Base-by-base conservation (phyloP, 2,797 vertebrate genomes). In the Clarias laeviceps region DNA sequence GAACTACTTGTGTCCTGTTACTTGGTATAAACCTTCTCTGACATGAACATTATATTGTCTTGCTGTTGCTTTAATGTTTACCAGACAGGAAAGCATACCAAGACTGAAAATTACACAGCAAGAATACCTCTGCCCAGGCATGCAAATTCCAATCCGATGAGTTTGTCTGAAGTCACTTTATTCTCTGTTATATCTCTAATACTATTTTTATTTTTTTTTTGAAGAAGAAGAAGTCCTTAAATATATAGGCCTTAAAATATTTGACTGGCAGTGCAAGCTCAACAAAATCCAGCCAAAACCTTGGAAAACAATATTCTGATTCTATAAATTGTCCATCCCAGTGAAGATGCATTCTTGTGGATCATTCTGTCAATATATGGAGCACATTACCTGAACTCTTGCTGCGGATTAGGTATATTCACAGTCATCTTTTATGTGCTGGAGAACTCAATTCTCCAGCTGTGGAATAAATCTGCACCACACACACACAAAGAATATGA, bases 331-430 rank as follows among this genome's bases (percentile, higher is more conserved):
- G 29, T 61, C 14, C 80, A 86, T 89, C 89, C 80, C 86, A 88
- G 62, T 76, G 78, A 80, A 72, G 79, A 88, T 85, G 85, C 90
- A 91, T 92, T 93, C 89, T 91, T 92, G 84, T 88, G 87, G 86
- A 85, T 87, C 89, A 84, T 91, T 91, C 83, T 90, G 88, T 74
- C 93, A 94, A 91, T 94, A 93, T 93, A 93, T 93, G 94, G 94
- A 92, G 82, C 86, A 86, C 22, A 87, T 78, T 91, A 94, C 90
- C 91, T 92, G 92, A 93, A 91, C 91, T 89, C 82, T 89, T 45
- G 17, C 84, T 89, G 76, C 87, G 72, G 29, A 66, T 69, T 45
- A 73, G 62, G 54, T 57, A 68, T 73, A 59, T 17, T 68, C 76
- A 29, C 29, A 37, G 45, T 81, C 81, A 54, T 80, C 24, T 87